Evolutionary conservation across 2,113 vertebrate genomes (phyloP).

Genomic region (Electrona antarctica): DNA sequence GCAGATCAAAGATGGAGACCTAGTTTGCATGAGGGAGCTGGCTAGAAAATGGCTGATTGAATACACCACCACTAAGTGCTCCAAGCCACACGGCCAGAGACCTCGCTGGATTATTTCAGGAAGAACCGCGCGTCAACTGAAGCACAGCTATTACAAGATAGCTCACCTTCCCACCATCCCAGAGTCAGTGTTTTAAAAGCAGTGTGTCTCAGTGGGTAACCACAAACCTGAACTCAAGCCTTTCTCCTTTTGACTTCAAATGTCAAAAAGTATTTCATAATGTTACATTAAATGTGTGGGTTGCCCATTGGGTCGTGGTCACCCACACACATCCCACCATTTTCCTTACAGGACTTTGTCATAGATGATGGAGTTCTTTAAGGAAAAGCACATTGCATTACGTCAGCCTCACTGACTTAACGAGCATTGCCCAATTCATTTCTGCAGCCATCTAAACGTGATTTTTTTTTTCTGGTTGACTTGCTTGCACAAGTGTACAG

Average conservation of each 20-base stretch:
- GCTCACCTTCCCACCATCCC: constrained; percentile 95
- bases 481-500: constrained; percentile 68
- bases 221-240: neutral
- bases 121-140: constrained; percentile 90
- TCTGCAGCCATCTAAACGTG: constrained; percentile 34
- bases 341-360: constrained; percentile 69
- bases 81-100: constrained; percentile 89
- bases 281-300: too few species aligned
- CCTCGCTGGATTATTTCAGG: constrained; percentile 96
- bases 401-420: constrained; percentile 33
- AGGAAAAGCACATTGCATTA: constrained; percentile 48
- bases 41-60: constrained; percentile 92
- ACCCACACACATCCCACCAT: constrained; percentile 17
- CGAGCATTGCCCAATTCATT: constrained; percentile 51
- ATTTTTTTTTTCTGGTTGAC: constrained; percentile 57
- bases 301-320: constrained; percentile 16
- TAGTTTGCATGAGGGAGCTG: constrained; percentile 88
- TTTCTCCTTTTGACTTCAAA: neutral
- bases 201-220: constrained; percentile 22
- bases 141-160: constrained; percentile 94
- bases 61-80: constrained; percentile 90
- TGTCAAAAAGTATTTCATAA: too few species aligned
- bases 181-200: constrained; percentile 80
- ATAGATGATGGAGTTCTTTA: constrained; percentile 64
- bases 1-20: constrained; percentile 87